These are phyloP conservation scores for Pollenia griseotomentosa DNA, from an alignment of 2,888 invertebrate species.

Conservation along the genomic window DNA sequence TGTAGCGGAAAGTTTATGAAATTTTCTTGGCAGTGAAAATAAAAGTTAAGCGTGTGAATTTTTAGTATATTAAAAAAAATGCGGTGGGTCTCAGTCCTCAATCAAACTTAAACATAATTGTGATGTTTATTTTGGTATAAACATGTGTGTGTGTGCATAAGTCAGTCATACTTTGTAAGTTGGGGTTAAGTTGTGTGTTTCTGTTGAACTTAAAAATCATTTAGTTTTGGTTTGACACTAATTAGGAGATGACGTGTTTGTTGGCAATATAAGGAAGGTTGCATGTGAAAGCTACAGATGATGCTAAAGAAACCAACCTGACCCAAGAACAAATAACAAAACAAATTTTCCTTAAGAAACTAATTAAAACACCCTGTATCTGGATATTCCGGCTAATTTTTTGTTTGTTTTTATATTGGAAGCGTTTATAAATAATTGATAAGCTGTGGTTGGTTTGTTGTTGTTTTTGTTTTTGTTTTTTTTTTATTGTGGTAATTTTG, in stretches of 20 bases:
- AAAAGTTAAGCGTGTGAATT: slow-evolving; percentile 59
- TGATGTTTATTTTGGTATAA: neutral
- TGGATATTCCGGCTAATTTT: neutral
- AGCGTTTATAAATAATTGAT: slow-evolving; percentile 74
- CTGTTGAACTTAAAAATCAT: slow-evolving; percentile 36
- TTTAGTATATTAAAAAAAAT: slow-evolving; percentile 1
- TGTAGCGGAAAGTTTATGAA: neutral
- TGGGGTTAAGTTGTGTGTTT: slow-evolving; percentile 9
- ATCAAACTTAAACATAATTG: slow-evolving; percentile 7
- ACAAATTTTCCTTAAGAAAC: slow-evolving; percentile 44
- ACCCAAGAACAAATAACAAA: neutral
- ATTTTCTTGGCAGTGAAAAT: slow-evolving; percentile 16
- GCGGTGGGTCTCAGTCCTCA: slow-evolving; percentile 66
- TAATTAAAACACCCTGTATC: slow-evolving; percentile 66
- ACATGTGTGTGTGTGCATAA: neutral
- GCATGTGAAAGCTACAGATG: slow-evolving; percentile 67
- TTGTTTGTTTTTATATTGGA: slow-evolving; percentile 47
- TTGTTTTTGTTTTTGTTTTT: slow-evolving; percentile 25
- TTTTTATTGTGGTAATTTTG: slow-evolving; percentile 12
- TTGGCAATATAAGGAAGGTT: slow-evolving; percentile 67
- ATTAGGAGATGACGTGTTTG: slow-evolving; percentile 75
- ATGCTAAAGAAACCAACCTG: slow-evolving; percentile 33
- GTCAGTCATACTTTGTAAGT: neutral
- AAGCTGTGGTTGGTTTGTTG: slow-evolving; percentile 59
- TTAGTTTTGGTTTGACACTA: slow-evolving; percentile 67